Percentiles rank a stretch among this genome's conserved stretches.
Conservation (phyloP, 2,797 vertebrate genomes). For the Leptatherina wallacei region DNA sequence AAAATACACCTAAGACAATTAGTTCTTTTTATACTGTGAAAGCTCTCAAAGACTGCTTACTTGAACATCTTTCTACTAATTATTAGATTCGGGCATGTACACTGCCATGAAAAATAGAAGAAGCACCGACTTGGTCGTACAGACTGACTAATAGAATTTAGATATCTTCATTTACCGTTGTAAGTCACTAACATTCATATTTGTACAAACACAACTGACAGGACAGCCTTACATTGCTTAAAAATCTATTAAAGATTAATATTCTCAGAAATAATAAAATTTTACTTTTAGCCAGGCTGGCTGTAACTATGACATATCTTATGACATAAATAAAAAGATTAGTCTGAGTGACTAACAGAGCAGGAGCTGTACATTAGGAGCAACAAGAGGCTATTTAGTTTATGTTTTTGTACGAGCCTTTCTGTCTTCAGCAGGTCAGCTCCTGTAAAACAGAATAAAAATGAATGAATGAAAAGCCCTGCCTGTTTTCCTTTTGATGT, state of each 20-base stretch:
- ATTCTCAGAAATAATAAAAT: slow-evolving; percentile 27
- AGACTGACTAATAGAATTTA: neutral
- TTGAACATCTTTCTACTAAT: neutral
- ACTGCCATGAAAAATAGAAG: no score
- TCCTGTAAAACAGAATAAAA: slow-evolving; percentile 59
- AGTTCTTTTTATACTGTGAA: neutral
- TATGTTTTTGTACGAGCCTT: neutral
- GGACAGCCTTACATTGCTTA: slow-evolving; percentile 11
- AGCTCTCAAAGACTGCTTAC: neutral
- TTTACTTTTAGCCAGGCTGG: neutral
- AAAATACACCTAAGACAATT: neutral
- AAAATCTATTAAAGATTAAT: slow-evolving; percentile 13
- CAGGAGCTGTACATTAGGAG: slow-evolving; percentile 16
- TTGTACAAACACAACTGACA: slow-evolving; percentile 11
- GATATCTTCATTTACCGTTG: neutral
- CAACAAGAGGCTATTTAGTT: slow-evolving; percentile 12
- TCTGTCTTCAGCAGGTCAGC: slow-evolving; percentile 56
- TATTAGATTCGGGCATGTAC: neutral
- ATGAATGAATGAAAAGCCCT: neutral
- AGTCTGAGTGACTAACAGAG: slow-evolving; percentile 14
- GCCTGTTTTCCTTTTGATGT: neutral
- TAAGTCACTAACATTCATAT: neutral
- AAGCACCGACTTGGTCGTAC: slow-evolving; percentile 9
- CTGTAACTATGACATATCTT: slow-evolving; percentile 10
- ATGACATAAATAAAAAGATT: slow-evolving; percentile 52